Conservation (phyloP, 1,140 invertebrate species). For the Portunus trituberculatus region DNA sequence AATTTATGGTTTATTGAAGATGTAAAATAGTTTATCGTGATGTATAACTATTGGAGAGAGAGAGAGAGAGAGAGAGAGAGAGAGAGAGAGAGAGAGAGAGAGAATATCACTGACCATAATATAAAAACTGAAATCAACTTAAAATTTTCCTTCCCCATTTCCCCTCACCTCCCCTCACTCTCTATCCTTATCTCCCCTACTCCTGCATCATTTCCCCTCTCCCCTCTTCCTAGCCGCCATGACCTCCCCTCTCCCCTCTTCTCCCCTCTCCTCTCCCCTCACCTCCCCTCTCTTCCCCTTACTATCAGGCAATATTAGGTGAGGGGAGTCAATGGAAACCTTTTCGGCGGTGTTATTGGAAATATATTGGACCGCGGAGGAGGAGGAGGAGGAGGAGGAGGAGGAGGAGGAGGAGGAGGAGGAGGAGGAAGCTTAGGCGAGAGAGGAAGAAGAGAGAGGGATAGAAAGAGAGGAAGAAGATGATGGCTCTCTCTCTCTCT, state of each 20-base stretch:
- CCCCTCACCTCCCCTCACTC: background rate
- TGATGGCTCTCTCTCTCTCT: conserved; percentile 47
- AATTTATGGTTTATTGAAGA: no score
- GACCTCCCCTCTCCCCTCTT: background rate
- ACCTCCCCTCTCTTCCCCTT: background rate
- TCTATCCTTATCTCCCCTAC: background rate
- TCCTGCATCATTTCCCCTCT: background rate
- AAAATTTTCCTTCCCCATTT: background rate
- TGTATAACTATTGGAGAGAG: conserved; percentile 14
- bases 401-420: background rate
- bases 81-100: no score
- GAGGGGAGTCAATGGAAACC: background rate
- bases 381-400: background rate
- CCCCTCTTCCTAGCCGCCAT: background rate
- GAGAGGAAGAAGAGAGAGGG: background rate
- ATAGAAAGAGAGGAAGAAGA: background rate
- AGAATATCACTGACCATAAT: background rate
- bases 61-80: conserved; percentile 40
- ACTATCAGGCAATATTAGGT: background rate
- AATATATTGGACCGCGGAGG: background rate
- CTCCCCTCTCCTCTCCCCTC: background rate
- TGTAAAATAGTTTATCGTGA: no score
- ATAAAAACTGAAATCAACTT: background rate
- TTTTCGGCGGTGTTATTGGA: background rate
- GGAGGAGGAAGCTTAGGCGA: background rate